A percentile compares a stretch with the other conserved stretches of the same genome.
phyloP scores from a whole-genome alignment of 2,113 vertebrate species.

The Ranitomeya variabilis region DNA sequence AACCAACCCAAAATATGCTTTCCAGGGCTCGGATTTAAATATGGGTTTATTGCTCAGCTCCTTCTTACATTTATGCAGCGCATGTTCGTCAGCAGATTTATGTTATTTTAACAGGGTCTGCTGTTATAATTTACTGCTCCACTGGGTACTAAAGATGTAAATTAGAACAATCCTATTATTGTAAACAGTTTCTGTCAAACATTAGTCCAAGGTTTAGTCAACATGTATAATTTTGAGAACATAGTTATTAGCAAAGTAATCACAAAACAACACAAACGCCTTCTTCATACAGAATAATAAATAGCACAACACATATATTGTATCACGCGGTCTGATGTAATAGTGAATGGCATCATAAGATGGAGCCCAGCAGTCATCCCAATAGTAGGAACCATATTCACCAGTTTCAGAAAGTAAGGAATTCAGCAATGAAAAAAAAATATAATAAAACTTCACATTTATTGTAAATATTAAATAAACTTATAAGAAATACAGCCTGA shows the following conservation, averaged over 20 bases:
- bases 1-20: neutral
- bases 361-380: neutral
- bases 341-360: neutral
- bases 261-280: neutral
- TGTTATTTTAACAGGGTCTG: neutral
- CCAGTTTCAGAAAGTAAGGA: too few relatives aligned
- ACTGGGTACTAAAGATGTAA: slow-evolving; percentile 31
- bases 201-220: neutral
- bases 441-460: too few relatives aligned
- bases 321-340: neutral
- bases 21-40: neutral
- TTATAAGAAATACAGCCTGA: too few relatives aligned
- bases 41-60: neutral
- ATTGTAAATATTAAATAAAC: too few relatives aligned
- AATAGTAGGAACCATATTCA: neutral
- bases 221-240: neutral
- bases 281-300: neutral
- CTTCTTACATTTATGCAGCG: neutral
- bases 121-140: slow-evolving; percentile 5
- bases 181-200: neutral
- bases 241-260: neutral
- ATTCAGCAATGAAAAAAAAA: too few relatives aligned
- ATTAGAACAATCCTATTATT: slow-evolving; percentile 13
- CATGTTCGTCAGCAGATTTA: neutral
- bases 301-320: neutral